phyloP scores from a whole-genome alignment of 2,113 vertebrate genomes.

The Phaethon lepturus region DNA sequence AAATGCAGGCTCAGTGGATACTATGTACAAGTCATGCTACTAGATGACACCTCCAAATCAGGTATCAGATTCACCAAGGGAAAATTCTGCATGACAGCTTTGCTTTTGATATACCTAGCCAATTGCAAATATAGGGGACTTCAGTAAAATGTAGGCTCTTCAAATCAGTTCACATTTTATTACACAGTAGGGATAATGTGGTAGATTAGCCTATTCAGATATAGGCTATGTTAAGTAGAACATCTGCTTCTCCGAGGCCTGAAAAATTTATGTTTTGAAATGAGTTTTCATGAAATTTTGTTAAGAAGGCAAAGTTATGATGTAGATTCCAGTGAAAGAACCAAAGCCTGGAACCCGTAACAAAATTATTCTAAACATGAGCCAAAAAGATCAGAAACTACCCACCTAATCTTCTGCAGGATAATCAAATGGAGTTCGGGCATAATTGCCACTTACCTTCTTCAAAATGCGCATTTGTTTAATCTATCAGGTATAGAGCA shows the following conservation, averaged over 20 bases:
- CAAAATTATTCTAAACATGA: not conserved
- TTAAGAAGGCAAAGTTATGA: not conserved
- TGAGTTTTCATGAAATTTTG: not conserved
- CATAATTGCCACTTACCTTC: not conserved
- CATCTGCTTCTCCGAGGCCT: not conserved
- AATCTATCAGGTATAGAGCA: not conserved
- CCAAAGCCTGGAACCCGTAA: not conserved
- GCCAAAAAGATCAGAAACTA: not conserved
- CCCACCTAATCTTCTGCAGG: not conserved
- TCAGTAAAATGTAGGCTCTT: not conserved
- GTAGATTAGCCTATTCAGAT: not conserved
- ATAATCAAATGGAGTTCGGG: slow-evolving; percentile 8
- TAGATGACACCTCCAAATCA: not conserved
- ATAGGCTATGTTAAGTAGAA: not conserved
- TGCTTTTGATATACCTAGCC: not conserved
- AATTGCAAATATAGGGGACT: not conserved
- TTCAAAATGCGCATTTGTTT: not conserved
- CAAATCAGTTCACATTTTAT: not conserved
- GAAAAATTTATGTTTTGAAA: not conserved
- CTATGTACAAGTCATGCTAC: not conserved
- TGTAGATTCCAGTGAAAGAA: not conserved
- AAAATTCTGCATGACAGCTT: not conserved
- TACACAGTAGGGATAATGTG: not conserved
- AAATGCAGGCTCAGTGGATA: not conserved
- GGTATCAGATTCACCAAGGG: not conserved